Base-by-base conservation (phyloP, 1,140 invertebrate species). In the Notospermus geniculatus region DNA sequence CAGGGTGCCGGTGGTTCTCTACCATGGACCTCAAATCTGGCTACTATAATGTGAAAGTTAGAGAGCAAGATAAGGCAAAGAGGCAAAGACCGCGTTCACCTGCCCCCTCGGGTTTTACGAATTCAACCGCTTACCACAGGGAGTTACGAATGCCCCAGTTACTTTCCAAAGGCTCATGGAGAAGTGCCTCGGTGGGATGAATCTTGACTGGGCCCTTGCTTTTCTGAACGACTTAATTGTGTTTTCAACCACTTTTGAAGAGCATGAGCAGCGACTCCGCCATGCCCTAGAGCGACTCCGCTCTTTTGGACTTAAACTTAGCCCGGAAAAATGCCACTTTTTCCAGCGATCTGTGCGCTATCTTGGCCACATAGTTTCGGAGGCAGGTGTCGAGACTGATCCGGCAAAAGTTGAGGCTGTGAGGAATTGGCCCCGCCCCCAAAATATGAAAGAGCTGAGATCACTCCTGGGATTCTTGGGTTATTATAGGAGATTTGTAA, bases 1-100 rank as follows among this genome's bases (percentile, higher is more conserved):
- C 64, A 0, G 80, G 78, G 71, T 72, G 0, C 63, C 86, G 0
- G 84, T n/a, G n/a, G n/a, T n/a, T n/a, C n/a, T n/a, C n/a, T n/a
- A n/a, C n/a, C n/a, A n/a, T n/a, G n/a, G n/a, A 86, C 72, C 63
- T 71, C 13, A 50, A 46, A 41, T 62, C 58, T 11, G 75, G n/a
- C n/a, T n/a, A n/a, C n/a, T n/a, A n/a, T n/a, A n/a, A n/a, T n/a
- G n/a, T n/a, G n/a, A n/a, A n/a, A n/a, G n/a, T n/a, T n/a, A n/a
- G n/a, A n/a, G n/a, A n/a, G n/a, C n/a, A n/a, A n/a, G n/a, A n/a
- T 55, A 70, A 64, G 5, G 58, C 77, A n/a, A n/a, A n/a, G n/a
- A n/a, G n/a, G n/a, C n/a, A 43, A 74, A 77, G 46, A 83, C 83
- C 1, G 62, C 63, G 2, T 67, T 68, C 43, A 36, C 59, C 9